Base-by-base conservation (phyloP, 2,888 invertebrate species). In the Chrysolina oricalcia region DNA sequence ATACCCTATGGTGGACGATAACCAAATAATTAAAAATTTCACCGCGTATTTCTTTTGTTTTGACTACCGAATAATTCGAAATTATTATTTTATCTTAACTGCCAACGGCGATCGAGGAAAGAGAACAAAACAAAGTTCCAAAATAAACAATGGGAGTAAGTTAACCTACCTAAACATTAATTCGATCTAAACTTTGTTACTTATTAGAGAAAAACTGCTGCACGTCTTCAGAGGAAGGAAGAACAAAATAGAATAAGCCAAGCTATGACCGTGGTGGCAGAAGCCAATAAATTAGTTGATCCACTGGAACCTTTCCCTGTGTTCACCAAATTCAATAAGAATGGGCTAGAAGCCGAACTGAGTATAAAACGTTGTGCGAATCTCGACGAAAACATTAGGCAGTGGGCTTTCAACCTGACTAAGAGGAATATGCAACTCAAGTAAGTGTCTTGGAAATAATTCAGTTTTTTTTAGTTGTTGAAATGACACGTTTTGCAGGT, bases 381-480 rank as follows among this genome's bases (percentile, higher is more conserved):
- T 74, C 87, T 95, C 67, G 90, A 91, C 69, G 89, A 91, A 70
- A 89, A 89, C 75, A 90, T 91, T 9, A 87, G 92, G 43, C 89
- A 93, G 46, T 95, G 95, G 94, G 92, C 93, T 63, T 93, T 95
- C 83, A 91, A 93, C 83, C 90, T 97, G 35, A 94, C 94, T 76
- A 93, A 94, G 86, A 90, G 91, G 79, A 97, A 97, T 87, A 96
- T 96, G 96, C 93, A 93, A 87, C 86, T 89, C 75, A 89, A 94
- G 92, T 96, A 92, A 91, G 92, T 87, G 56, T 65, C 41, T 56
- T 77, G n/a, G n/a, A 56, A 69, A 19, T 59, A 46, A 40, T 69
- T 40, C 3, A 40, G 41, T 35, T 68, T 21, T 13, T 21, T 13
- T 15, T 11, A 8, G 10, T 3, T 35, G 19, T 35, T 35, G 35